These are phyloP conservation scores for Porites lutea DNA, from an alignment of 64 coral and sea anemone genomes.

Conservation along the genomic window DNA sequence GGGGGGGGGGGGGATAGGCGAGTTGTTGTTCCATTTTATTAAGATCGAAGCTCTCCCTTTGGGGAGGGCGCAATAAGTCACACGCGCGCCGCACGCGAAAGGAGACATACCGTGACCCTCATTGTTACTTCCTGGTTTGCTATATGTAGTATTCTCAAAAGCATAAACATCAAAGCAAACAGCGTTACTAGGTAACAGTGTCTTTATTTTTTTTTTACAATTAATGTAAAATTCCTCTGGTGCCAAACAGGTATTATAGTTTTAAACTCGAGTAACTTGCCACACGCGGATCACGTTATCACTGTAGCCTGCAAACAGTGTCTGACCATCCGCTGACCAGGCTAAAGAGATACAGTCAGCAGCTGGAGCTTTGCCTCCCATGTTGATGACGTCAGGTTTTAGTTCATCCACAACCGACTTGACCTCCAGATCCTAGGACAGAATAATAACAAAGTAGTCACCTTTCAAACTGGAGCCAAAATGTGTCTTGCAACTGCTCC, in stretches of 20 bases:
- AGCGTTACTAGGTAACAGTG: not conserved
- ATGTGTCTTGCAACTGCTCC: too few relatives aligned
- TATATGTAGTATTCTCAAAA: not conserved
- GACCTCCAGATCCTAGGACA: slow-evolving; percentile 83
- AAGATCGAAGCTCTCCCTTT: too few relatives aligned
- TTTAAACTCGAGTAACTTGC: slow-evolving; percentile 88
- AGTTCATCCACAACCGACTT: slow-evolving; percentile 96
- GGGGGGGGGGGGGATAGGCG: too few relatives aligned
- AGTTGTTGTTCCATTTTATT: too few relatives aligned
- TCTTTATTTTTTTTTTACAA: slow-evolving; percentile 30
- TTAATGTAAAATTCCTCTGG: slow-evolving; percentile 37
- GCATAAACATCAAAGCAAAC: not conserved
- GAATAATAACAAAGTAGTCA: not conserved
- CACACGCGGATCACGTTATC: slow-evolving; percentile 98
- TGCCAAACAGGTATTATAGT: not conserved
- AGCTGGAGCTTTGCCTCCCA: slow-evolving; percentile 82
- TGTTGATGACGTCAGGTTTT: slow-evolving; percentile 86
- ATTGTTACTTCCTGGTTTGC: too few relatives aligned
- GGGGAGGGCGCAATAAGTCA: too few relatives aligned
- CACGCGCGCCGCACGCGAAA: too few relatives aligned
- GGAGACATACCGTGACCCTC: too few relatives aligned
- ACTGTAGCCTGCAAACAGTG: slow-evolving; percentile 97
- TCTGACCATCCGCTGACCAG: slow-evolving; percentile 98
- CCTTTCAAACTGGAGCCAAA: too few relatives aligned
- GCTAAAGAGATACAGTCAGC: slow-evolving; percentile 91